A percentile compares a stretch with the other conserved stretches of the same genome.
These are phyloP conservation scores for Achatina immaculata DNA, from an alignment of 1,140 invertebrate genomes.

Conservation along the genomic window DNA sequence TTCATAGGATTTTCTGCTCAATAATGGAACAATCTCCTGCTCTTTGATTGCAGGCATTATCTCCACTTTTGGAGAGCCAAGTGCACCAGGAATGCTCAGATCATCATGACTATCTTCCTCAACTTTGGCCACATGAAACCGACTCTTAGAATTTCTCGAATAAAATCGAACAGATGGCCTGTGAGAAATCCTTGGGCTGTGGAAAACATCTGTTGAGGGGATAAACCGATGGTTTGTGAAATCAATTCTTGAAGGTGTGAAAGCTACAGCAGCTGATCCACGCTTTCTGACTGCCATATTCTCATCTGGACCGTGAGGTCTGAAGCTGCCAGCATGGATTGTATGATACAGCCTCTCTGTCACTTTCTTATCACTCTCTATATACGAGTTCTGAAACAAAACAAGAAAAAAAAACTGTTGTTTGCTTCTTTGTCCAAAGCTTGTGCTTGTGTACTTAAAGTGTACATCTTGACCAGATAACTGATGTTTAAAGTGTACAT, in stretches of 20 bases:
- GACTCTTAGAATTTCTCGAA: background rate
- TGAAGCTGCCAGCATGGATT: background rate
- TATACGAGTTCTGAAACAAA: background rate
- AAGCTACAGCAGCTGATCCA: background rate
- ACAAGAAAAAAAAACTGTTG: too few relatives aligned
- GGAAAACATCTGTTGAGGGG: background rate
- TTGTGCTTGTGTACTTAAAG: too few relatives aligned
- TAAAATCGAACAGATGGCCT: background rate
- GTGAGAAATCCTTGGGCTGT: constrained; percentile 2
- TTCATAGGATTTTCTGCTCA: background rate
- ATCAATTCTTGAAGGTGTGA: background rate
- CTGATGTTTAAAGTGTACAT: too few relatives aligned
- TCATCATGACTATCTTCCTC: background rate
- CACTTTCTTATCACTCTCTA: background rate
- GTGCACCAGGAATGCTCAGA: background rate
- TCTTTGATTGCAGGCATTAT: background rate
- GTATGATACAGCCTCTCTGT: background rate
- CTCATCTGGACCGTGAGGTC: background rate
- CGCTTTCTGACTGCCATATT: background rate
- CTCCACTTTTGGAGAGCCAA: background rate
- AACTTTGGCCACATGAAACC: constrained; percentile 2
- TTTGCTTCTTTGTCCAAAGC: too few relatives aligned
- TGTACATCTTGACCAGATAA: too few relatives aligned
- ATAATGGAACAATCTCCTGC: background rate
- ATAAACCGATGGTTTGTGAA: background rate